Percentiles rank a stretch among this genome's conserved stretches.
Conservation (phyloP, 2,113 vertebrate genomes). For the Glareola pratincola region DNA sequence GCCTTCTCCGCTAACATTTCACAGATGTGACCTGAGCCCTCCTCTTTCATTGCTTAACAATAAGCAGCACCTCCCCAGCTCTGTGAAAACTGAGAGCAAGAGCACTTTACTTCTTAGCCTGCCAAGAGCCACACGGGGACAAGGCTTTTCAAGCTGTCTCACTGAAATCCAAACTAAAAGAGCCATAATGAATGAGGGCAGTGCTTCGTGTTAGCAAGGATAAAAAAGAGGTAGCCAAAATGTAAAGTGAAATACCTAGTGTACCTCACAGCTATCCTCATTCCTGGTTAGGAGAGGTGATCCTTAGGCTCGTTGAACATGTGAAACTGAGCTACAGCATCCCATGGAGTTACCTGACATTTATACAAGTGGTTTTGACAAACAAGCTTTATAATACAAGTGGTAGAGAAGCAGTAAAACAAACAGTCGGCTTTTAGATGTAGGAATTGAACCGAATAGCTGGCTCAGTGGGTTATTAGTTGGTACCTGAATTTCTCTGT, state of each 20-base stretch:
- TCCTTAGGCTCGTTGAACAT: not conserved
- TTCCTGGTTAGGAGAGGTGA: not conserved
- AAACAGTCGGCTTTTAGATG: not conserved
- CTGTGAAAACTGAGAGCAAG: constrained; percentile 64
- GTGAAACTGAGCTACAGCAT: not conserved
- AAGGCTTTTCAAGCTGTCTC: constrained; percentile 67
- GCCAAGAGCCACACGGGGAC: constrained; percentile 68
- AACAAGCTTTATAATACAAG: not conserved
- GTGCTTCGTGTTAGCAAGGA: not conserved
- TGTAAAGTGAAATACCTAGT: not conserved
- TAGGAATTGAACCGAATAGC: not conserved
- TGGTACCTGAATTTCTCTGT: not conserved
- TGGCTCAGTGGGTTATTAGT: not conserved
- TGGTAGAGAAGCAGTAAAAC: not conserved
- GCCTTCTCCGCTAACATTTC: constrained; percentile 65
- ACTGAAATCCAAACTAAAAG: constrained; percentile 64
- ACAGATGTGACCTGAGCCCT: constrained; percentile 74
- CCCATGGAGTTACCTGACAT: not conserved
- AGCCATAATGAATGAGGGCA: constrained; percentile 47
- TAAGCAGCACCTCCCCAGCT: constrained; percentile 68
- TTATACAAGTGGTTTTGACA: not conserved
- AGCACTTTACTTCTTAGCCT: constrained; percentile 65
- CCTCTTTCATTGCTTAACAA: constrained; percentile 71
- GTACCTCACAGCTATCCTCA: not conserved
- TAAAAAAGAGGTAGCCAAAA: not conserved